Evolutionary conservation across 2,797 vertebrate species (phyloP).

Genomic region (Microctenopoma stevenorrisi): DNA sequence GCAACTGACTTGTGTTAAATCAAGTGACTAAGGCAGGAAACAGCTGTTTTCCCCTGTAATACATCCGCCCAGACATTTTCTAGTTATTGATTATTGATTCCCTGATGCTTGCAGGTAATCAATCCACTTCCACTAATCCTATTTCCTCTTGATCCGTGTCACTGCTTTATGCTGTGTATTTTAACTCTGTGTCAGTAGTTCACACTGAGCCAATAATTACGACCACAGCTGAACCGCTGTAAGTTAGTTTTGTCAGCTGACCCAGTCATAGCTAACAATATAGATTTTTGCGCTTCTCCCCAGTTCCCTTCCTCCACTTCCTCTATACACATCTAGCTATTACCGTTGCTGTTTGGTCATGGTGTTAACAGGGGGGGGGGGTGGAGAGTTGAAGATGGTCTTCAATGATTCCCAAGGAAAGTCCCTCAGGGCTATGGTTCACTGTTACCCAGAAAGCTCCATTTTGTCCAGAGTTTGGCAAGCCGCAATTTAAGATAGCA

Average conservation of each 20-base stretch:
- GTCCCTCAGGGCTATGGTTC: conserved; percentile 50
- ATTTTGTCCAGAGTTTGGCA: conserved; percentile 46
- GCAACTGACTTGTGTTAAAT: conserved; percentile 20
- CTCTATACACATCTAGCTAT: conserved; percentile 42
- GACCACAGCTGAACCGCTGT: conserved; percentile 48
- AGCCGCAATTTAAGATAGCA: conserved; percentile 69
- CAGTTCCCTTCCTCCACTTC: conserved; percentile 16
- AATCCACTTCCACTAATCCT: conserved; percentile 39
- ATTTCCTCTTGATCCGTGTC: conserved; percentile 47
- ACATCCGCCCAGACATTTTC: conserved; percentile 4
- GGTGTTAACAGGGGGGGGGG: conserved; percentile 40
- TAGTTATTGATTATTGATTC: conserved; percentile 62
- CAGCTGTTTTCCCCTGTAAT: conserved; percentile 7
- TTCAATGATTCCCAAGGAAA: conserved; percentile 64
- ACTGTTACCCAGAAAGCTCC: conserved; percentile 57
- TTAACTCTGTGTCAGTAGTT: conserved; percentile 51
- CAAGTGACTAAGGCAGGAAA: conserved; percentile 16
- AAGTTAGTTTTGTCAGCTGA: conserved; percentile 57
- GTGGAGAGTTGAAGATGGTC: conserved; percentile 27
- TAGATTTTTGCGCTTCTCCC: conserved; percentile 30
- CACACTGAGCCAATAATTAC: conserved; percentile 52
- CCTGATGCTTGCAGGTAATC: conserved; percentile 20
- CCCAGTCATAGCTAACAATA: conserved; percentile 32
- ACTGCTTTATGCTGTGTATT: conserved; percentile 26
- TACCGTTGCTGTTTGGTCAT: conserved; percentile 50